Base-by-base conservation (phyloP, 2,888 invertebrate species). In the Standfussiana lucernea region DNA sequence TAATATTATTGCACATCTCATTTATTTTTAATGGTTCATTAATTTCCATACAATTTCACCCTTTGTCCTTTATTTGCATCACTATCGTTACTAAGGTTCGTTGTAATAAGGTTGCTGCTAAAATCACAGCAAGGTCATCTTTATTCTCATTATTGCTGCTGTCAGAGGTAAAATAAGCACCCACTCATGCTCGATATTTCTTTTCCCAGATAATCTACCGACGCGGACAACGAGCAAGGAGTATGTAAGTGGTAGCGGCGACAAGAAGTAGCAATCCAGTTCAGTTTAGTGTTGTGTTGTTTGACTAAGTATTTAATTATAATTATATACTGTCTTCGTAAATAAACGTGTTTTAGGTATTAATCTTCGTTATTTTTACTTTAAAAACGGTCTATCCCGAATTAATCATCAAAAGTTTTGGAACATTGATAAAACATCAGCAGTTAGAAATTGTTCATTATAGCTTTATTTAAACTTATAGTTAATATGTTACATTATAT, bases 181-280 rank as follows among this genome's bases (percentile, higher is more conserved):
- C 28, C 28, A 32, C 13, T 35, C n/a, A 35, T 18, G 21, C 40
- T 61, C 10, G 0, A 42, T 59, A 66, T 59, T 73, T 71, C 1
- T 66, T 61, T 69, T 62, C 45, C 24, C 68, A 84, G 86, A 83
- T 75, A 93, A 94, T 64, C 88, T 96, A 11, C 96, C 96, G 0
- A 96, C 96, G 13, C 93, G 91, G 72, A 96, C 96, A 0, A 96
- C 96, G 0, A 96, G 96, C 84, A 96, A 96, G 83, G 94, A 95
- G 61, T 96, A 88, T 71, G 91, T 96, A 2, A 94, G 92, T 83
- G 93, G 95, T 37, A 90, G 94, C 4, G 94, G 94, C 1, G 94
- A 95, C 77, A 92, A 89, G 77, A 96, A 95, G 83, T 90, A 82
- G 86, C 77, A 50, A 40, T 47, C 42, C 35, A 56, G 59, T 84